Evolutionary conservation across 2,888 invertebrate species (phyloP), one percentile per base, ranked within the genome.

Genomic region (Dynastes grantii): DNA sequence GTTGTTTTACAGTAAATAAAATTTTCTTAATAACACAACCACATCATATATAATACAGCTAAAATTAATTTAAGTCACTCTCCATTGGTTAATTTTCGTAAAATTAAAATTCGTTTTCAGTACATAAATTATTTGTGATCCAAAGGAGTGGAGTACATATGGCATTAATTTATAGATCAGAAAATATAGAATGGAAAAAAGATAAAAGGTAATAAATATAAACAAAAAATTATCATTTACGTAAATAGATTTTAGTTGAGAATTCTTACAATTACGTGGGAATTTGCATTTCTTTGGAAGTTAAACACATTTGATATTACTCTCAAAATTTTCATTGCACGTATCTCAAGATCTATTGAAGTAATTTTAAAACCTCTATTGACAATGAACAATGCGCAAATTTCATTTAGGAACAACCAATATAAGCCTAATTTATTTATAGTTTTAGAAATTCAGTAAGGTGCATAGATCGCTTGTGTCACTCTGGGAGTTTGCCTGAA

Each of bases 401-500:
- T 53, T 71, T 68, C n/a, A 11, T 61, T 45, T 75, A 75, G 73
- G 73, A 75, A 75, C 73, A 75, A 40, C 73, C 73, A 40, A 58
- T 53, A 27, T 53, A 27, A 29, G 13, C 32, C 32, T 70, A 73
- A 55, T 29, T 45, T 40, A 75, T 61, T 61, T 75, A 68, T 49
- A 68, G 27, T 68, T 68, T 6, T 37, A n/a, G 2, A 6, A n/a
- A 55, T 13, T 75, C 45, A 75, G 27, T 75, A 75, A 22, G 73
- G 61, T 40, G 61, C 27, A 49, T 75, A 75, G 22, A 61, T 61
- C 27, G 83, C 81, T 81, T 85, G 86, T 55, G 82, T 82, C 75
- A 83, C 80, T 77, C 84, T 83, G 71, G 83, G 82, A 76, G 84
- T 84, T 64, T 85, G 84, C 81, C 86, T 84, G 76, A 84, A 86